These are phyloP conservation scores for Oxyteleia sp. DNA, from an alignment of 2,888 invertebrate genomes.

Conservation along the genomic window DNA sequence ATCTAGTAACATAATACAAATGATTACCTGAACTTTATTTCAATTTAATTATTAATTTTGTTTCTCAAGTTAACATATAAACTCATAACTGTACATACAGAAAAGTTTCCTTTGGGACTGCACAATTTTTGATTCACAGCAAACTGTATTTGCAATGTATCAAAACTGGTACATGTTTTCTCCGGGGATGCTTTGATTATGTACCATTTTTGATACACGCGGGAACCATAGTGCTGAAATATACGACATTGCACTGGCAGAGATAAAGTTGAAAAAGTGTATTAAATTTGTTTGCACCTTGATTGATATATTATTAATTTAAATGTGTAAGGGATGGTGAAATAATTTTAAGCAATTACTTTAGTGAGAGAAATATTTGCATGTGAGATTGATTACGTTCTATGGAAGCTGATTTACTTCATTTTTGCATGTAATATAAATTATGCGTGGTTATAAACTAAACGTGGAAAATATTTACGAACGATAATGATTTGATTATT, in stretches of 20 bases:
- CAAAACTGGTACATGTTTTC: slow-evolving; percentile 53
- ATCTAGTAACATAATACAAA: no score
- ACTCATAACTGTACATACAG: slow-evolving; percentile 27
- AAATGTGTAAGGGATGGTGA: no score
- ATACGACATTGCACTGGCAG: slow-evolving; percentile 17
- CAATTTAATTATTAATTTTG: slow-evolving; percentile 43
- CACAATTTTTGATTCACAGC: slow-evolving; percentile 58
- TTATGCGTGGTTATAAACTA: no score
- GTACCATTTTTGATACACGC: slow-evolving; percentile 54
- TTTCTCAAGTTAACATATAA: slow-evolving; percentile 28
- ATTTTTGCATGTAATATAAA: no score
- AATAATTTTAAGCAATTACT: no score
- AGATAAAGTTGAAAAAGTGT: slow-evolving; percentile 30
- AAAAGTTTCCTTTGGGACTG: slow-evolving; percentile 36
- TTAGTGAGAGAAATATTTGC: no score
- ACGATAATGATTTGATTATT: no score
- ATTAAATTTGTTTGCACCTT: slow-evolving; percentile 7
- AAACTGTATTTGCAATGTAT: slow-evolving; percentile 45
- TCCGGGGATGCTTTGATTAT: slow-evolving; percentile 61
- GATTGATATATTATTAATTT: no score
- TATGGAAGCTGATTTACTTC: no score
- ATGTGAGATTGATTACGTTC: no score
- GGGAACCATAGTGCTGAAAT: slow-evolving; percentile 52
- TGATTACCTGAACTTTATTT: no score
- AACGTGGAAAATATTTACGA: no score